These are phyloP conservation scores for Lochmaea capreae DNA, from an alignment of 2,888 invertebrate species.

Conservation along the genomic window DNA sequence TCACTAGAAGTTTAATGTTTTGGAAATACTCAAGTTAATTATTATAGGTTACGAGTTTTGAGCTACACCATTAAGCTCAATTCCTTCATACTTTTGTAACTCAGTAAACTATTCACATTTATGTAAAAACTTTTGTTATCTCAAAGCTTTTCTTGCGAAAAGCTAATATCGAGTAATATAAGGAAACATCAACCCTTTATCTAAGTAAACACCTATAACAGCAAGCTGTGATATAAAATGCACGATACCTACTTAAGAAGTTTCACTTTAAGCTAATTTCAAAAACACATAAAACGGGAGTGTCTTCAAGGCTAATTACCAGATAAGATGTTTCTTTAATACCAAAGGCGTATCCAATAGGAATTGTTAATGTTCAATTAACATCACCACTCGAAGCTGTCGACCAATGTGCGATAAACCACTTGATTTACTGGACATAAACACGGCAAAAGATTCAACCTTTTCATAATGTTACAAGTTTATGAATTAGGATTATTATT, in stretches of 20 bases:
- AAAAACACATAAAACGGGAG: conserved; percentile 57
- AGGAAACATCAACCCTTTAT: conserved; percentile 39
- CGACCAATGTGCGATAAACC: too few relatives aligned
- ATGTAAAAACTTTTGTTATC: conserved; percentile 27
- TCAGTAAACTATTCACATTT: conserved; percentile 25
- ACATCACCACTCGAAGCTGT: too few relatives aligned
- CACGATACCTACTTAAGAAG: conserved; percentile 43
- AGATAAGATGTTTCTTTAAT: conserved; percentile 54
- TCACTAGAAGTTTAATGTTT: not conserved
- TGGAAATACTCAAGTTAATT: not conserved
- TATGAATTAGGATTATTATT: too few relatives aligned
- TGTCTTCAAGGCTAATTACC: conserved; percentile 56
- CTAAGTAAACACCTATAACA: conserved; percentile 29
- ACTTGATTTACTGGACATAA: too few relatives aligned
- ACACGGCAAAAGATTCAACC: too few relatives aligned
- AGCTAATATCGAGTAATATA: conserved; percentile 19
- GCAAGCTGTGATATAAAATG: conserved; percentile 31
- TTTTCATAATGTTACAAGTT: too few relatives aligned
- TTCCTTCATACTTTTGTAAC: conserved; percentile 18
- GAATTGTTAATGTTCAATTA: not conserved
- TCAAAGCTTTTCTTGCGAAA: conserved; percentile 3
- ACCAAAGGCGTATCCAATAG: conserved; percentile 22
- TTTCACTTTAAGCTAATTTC: conserved; percentile 56
- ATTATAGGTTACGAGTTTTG: conserved; percentile 8
- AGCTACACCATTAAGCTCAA: conserved; percentile 3